Evolutionary conservation across 2,888 invertebrate species (phyloP).

Genomic region (Xylophagus ater): DNA sequence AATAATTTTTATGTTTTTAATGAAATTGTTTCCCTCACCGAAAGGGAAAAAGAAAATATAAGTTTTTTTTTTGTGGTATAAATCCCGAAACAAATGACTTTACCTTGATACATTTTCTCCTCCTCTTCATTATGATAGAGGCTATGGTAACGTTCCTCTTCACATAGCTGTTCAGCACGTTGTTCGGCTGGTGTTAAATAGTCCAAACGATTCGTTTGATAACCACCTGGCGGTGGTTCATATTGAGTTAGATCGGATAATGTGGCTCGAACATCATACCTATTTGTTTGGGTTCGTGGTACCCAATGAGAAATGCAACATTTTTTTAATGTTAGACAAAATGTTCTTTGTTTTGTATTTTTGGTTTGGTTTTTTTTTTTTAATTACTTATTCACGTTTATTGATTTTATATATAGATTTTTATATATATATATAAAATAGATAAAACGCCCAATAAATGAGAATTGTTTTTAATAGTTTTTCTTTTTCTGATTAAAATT

Average conservation of each 20-base stretch:
- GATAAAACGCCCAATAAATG: too few species aligned
- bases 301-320: slow-evolving; percentile 3
- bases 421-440: too few species aligned
- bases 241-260: slow-evolving; percentile 71
- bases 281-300: slow-evolving; percentile 32
- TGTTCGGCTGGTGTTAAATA: slow-evolving; percentile 60
- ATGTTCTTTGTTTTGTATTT: background rate
- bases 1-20: too few species aligned
- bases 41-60: too few species aligned
- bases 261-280: slow-evolving; percentile 91
- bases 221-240: slow-evolving; percentile 71
- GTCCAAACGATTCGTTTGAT: slow-evolving; percentile 46
- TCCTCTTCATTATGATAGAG: slow-evolving; percentile 80
- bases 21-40: too few species aligned
- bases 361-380: background rate
- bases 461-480: too few species aligned
- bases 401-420: background rate
- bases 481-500: too few species aligned
- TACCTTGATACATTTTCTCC: slow-evolving; percentile 84
- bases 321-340: background rate
- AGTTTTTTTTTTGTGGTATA: too few species aligned
- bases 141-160: slow-evolving; percentile 88
- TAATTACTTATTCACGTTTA: slow-evolving; percentile 7
- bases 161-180: slow-evolving; percentile 81
- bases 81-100: slow-evolving; percentile 15